Conservation (phyloP, 2,888 invertebrate genomes). For the Cryptocheilus praepositus region DNA sequence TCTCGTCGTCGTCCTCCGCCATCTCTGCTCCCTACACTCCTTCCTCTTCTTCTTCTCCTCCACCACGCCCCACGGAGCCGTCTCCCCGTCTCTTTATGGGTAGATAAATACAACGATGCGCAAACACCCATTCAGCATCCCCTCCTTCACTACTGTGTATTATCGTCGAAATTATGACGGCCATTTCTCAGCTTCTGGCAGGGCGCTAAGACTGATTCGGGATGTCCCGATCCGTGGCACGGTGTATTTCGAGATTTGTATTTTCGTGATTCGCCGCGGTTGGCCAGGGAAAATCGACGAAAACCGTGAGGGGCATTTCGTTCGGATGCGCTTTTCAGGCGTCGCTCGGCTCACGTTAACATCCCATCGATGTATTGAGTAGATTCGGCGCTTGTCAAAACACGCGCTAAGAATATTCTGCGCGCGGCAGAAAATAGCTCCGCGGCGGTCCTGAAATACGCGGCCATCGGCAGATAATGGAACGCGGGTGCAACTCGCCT, state of each 20-base stretch:
- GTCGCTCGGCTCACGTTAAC: constrained; percentile 2
- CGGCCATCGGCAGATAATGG: constrained; percentile 46
- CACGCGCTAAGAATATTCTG: constrained; percentile 44
- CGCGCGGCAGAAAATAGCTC: constrained; percentile 42
- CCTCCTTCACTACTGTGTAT: neutral
- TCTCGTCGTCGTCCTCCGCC: constrained; percentile 1
- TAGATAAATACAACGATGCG: no score
- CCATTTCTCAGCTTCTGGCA: neutral
- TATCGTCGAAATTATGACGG: neutral
- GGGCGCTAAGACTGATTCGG: no score
- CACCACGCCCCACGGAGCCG: neutral
- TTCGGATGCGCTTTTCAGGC: no score
- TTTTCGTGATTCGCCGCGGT: no score
- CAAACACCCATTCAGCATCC: no score
- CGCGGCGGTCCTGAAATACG: constrained; percentile 40
- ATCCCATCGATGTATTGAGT: constrained; percentile 39
- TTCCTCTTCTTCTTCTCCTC: constrained; percentile 1
- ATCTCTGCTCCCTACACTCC: constrained; percentile 3
- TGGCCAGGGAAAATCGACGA: no score
- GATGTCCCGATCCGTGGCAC: constrained; percentile 12
- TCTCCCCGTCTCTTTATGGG: neutral
- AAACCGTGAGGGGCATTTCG: no score
- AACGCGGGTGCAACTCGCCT: constrained; percentile 35
- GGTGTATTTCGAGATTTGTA: constrained; percentile 12
- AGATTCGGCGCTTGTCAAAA: constrained; percentile 46